Conservation (phyloP, 2,797 vertebrate species). For the Malacoraja senta region DNA sequence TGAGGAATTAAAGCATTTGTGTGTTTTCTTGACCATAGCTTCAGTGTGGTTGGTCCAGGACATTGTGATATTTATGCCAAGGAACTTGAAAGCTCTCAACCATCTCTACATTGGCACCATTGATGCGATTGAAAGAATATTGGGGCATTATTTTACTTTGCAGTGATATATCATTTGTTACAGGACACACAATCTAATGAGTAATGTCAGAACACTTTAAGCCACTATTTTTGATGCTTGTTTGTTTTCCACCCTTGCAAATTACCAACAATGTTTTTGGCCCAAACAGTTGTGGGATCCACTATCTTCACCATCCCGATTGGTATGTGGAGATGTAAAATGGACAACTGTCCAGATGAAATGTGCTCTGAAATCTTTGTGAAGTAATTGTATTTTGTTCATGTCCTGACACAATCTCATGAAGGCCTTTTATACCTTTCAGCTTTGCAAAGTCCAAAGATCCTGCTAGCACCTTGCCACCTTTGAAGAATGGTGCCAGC, state of each 20-base stretch:
- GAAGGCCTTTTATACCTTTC: conserved; percentile 36
- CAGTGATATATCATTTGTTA: background rate
- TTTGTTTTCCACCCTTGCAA: background rate
- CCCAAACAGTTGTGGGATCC: background rate
- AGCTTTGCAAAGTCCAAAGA: conserved; percentile 75
- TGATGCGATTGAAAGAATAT: too few relatives aligned
- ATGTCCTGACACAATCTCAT: background rate
- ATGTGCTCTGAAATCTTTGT: background rate
- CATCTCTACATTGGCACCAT: too few relatives aligned
- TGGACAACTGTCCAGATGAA: background rate
- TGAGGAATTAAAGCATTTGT: too few relatives aligned
- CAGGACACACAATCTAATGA: background rate
- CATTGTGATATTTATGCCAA: too few relatives aligned
- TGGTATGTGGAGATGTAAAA: background rate
- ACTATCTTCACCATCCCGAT: background rate
- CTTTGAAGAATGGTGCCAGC: conserved; percentile 66
- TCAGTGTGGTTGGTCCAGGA: too few relatives aligned
- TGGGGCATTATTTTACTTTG: background rate
- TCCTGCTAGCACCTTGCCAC: conserved; percentile 55
- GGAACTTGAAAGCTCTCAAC: too few relatives aligned
- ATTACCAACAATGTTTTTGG: background rate
- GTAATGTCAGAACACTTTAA: background rate
- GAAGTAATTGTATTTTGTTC: background rate
- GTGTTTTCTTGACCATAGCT: too few relatives aligned
- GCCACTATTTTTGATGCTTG: background rate